These are phyloP conservation scores for Drosophila subsilvestris DNA, from an alignment of 2,888 invertebrate genomes.

Conservation along the genomic window DNA sequence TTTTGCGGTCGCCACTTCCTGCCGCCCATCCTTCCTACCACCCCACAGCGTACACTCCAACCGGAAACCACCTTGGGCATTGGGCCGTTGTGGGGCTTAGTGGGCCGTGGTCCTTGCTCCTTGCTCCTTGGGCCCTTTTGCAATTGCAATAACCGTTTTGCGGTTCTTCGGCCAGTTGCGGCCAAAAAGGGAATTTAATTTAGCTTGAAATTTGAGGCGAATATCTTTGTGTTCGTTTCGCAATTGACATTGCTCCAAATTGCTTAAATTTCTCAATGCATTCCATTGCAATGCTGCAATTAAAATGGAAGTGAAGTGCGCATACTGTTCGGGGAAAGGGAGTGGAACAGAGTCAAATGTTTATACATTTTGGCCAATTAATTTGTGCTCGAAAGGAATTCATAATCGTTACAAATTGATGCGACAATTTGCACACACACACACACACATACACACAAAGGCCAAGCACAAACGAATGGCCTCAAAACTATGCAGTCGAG, in stretches of 20 bases:
- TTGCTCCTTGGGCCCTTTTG: slow-evolving; percentile 35
- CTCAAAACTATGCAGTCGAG: slow-evolving; percentile 47
- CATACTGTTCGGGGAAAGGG: too few relatives aligned
- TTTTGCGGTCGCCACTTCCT: slow-evolving; percentile 54
- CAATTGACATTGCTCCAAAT: slow-evolving; percentile 17
- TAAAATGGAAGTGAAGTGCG: too few relatives aligned
- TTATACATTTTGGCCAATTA: not conserved
- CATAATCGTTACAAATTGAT: slow-evolving; percentile 51
- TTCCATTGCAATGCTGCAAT: too few relatives aligned
- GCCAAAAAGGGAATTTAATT: slow-evolving; percentile 72
- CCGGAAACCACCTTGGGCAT: not conserved
- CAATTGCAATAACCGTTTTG: slow-evolving; percentile 72
- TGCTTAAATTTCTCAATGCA: not conserved
- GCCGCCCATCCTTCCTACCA: slow-evolving; percentile 36
- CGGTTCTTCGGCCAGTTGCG: slow-evolving; percentile 45
- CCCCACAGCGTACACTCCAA: not conserved
- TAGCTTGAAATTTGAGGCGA: slow-evolving; percentile 49
- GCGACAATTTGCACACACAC: slow-evolving; percentile 41
- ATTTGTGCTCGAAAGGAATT: slow-evolving; percentile 37
- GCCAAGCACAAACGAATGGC: too few relatives aligned
- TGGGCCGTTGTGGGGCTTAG: too few relatives aligned
- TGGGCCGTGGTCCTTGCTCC: not conserved
- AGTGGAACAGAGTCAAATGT: too few relatives aligned
- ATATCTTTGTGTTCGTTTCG: slow-evolving; percentile 16
- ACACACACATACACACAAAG: slow-evolving; percentile 8